Conservation (phyloP, 2,797 vertebrate genomes). For the Cryptoprocta ferox region DNA sequence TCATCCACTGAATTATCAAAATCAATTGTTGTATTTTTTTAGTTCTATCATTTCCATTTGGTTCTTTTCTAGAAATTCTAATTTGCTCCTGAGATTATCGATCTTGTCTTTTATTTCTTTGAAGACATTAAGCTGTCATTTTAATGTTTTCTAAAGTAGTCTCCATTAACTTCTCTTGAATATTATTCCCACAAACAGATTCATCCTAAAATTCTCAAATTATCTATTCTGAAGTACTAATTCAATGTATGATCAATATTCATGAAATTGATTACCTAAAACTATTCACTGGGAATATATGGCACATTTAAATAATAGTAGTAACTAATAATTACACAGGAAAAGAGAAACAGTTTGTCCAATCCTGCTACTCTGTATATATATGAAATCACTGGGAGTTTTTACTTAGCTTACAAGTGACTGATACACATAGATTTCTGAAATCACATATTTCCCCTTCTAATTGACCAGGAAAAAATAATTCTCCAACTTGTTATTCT, state of each 20-base stretch:
- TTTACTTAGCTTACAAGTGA: not conserved
- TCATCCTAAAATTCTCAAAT: not conserved
- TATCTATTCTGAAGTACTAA: not conserved
- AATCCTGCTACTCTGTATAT: not conserved
- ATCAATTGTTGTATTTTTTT: not conserved
- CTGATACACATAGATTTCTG: not conserved
- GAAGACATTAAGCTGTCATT: not conserved
- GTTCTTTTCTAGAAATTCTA: not conserved
- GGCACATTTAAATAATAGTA: not conserved
- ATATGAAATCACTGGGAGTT: not conserved
- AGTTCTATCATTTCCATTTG: not conserved
- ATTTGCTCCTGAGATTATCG: not conserved
- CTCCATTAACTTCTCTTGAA: not conserved
- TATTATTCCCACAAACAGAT: not conserved
- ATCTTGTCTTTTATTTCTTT: not conserved
- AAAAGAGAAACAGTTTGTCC: not conserved
- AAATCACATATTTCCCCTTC: not conserved
- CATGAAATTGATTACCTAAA: not conserved
- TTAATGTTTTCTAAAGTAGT: not conserved
- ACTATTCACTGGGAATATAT: not conserved
- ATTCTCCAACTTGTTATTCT: not conserved
- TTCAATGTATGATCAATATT: not conserved
- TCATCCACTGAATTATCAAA: not conserved
- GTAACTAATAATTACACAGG: not conserved
- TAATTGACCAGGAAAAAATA: not conserved